phyloP scores from a whole-genome alignment of 2,888 invertebrate genomes.

The Xanthorhoe designata region DNA sequence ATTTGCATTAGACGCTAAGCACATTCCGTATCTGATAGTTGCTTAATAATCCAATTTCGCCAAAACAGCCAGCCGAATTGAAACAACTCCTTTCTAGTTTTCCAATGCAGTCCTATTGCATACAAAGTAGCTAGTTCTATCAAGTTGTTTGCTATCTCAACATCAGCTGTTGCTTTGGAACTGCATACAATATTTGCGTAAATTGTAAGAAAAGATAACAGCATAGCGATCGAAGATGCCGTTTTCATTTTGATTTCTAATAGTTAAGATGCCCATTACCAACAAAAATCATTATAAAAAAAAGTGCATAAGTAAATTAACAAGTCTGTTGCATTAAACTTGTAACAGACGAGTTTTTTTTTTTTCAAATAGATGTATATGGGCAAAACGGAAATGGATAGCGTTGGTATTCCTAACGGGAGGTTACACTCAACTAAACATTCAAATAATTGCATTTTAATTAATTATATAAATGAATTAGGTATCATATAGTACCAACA shows the following conservation, averaged over 20 bases:
- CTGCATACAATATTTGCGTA: slow-evolving; percentile 31
- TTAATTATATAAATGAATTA: neutral
- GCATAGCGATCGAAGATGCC: neutral
- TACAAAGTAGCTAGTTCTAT: slow-evolving; percentile 40
- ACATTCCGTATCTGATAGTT: slow-evolving; percentile 21
- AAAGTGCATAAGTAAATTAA: neutral
- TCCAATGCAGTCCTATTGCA: slow-evolving; percentile 38
- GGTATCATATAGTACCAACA: neutral
- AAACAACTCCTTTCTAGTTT: slow-evolving; percentile 40
- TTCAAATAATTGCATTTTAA: neutral
- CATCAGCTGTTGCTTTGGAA: slow-evolving; percentile 29
- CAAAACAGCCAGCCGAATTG: slow-evolving; percentile 29
- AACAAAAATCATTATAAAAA: neutral
- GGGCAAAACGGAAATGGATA: slow-evolving; percentile 8
- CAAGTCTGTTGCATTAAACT: neutral
- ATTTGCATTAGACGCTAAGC: slow-evolving; percentile 25
- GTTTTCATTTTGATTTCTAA: neutral
- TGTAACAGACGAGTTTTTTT: neutral
- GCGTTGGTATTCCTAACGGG: neutral
- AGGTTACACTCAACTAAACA: neutral
- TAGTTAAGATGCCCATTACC: neutral
- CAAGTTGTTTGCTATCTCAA: slow-evolving; percentile 31
- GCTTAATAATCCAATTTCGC: slow-evolving; percentile 34
- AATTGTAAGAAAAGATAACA: slow-evolving; percentile 21
- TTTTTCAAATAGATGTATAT: neutral